These are phyloP conservation scores for Spodoptera litura DNA, from an alignment of 1,140 invertebrate species.

Conservation along the genomic window DNA sequence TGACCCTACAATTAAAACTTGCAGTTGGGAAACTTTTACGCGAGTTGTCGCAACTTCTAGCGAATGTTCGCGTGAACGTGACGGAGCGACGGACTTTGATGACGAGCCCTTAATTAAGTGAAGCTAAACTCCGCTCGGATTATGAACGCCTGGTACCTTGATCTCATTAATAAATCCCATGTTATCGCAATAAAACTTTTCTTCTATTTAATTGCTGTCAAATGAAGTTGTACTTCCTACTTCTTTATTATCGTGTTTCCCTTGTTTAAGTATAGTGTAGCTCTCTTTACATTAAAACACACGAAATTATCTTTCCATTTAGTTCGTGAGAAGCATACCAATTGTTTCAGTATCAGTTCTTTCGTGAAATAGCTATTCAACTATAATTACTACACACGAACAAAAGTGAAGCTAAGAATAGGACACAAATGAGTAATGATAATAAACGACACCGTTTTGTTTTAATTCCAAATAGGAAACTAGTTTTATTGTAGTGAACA, in stretches of 20 bases:
- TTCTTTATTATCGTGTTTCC: too few relatives aligned
- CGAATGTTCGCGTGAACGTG: constrained; percentile 25
- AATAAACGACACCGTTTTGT: neutral
- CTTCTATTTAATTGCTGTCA: neutral
- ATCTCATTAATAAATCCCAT: constrained; percentile 22
- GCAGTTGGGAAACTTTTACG: constrained; percentile 25
- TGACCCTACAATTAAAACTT: constrained; percentile 45
- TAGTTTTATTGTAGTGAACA: neutral
- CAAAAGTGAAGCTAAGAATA: too few relatives aligned
- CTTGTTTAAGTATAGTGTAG: too few relatives aligned
- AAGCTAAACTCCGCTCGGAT: constrained; percentile 12
- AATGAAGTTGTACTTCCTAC: neutral
- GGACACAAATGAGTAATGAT: neutral
- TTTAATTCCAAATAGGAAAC: neutral
- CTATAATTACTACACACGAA: too few relatives aligned
- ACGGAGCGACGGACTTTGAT: constrained; percentile 28
- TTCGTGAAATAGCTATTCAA: too few relatives aligned
- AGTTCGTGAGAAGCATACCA: too few relatives aligned
- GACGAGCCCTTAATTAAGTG: constrained; percentile 40
- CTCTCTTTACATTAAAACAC: neutral
- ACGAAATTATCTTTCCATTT: neutral
- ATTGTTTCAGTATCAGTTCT: too few relatives aligned
- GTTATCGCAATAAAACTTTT: neutral
- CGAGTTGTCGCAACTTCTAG: constrained; percentile 24
- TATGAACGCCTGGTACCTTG: constrained; percentile 25